phyloP scores from a whole-genome alignment of 1,140 invertebrate species.

The Hermatobates lingyangjiaoensis region DNA sequence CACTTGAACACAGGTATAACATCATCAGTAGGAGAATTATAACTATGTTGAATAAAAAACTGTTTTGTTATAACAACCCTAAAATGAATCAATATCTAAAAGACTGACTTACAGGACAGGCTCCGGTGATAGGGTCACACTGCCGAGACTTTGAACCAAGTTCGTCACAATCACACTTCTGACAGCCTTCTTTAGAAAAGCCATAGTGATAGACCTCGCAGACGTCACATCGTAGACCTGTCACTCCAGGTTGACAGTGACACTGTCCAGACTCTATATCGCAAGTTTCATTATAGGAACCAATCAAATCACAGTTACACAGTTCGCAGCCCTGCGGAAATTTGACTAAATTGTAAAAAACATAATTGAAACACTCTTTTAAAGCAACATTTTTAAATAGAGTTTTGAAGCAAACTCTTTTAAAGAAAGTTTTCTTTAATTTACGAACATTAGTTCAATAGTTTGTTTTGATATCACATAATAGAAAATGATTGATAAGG shows the following conservation, averaged over 20 bases:
- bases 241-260: slow-evolving; percentile 64
- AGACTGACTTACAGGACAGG: slow-evolving; percentile 45
- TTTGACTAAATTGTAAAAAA: no score
- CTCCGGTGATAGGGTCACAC: slow-evolving; percentile 53
- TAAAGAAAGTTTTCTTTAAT: no score
- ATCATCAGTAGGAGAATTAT: slow-evolving; percentile 2
- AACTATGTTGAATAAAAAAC: background rate
- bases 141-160: slow-evolving; percentile 70
- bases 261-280: slow-evolving; percentile 67
- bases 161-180: slow-evolving; percentile 69
- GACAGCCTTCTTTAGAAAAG: slow-evolving; percentile 69
- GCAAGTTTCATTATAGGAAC: slow-evolving; percentile 67
- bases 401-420: no score
- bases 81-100: background rate
- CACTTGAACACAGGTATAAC: slow-evolving; percentile 35
- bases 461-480: no score
- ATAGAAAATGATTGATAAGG: no score
- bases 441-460: no score
- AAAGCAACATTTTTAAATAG: no score
- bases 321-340: slow-evolving; percentile 49
- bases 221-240: slow-evolving; percentile 62
- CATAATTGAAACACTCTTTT: no score
- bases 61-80: background rate
- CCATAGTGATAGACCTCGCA: slow-evolving; percentile 75
- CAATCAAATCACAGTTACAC: slow-evolving; percentile 71